Conservation (phyloP, 2,888 invertebrate genomes). For the Rhodophaea formosa region DNA sequence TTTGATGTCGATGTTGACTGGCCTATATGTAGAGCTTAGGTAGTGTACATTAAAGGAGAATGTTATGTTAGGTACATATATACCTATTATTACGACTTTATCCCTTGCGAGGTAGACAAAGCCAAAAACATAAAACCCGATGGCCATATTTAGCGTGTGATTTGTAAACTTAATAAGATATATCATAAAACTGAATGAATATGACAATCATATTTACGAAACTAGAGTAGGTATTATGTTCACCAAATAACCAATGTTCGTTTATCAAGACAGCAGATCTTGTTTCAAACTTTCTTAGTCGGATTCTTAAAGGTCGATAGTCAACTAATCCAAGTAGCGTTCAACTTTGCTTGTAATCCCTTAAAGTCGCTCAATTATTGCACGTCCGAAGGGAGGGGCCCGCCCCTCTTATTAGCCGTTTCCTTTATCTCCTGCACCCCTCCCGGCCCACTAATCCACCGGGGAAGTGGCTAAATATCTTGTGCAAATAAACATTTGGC, state of each 20-base stretch:
- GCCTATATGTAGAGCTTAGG: too few relatives aligned
- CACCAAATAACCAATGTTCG: neutral
- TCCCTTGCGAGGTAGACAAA: too few relatives aligned
- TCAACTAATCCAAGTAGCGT: slow-evolving; percentile 1
- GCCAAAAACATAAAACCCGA: too few relatives aligned
- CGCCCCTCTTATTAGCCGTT: slow-evolving; percentile 72
- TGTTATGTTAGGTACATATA: too few relatives aligned
- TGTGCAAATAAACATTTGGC: slow-evolving; percentile 79
- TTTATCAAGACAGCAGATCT: neutral
- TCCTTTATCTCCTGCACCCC: slow-evolving; percentile 68
- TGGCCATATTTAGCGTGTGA: too few relatives aligned
- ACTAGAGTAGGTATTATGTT: too few relatives aligned
- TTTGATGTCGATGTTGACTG: too few relatives aligned
- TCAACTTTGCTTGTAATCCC: slow-evolving; percentile 49
- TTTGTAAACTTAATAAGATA: too few relatives aligned
- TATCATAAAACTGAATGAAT: too few relatives aligned
- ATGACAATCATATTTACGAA: too few relatives aligned
- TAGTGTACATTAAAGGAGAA: too few relatives aligned
- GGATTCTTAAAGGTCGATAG: slow-evolving; percentile 10
- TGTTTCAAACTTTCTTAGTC: neutral
- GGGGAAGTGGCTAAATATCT: slow-evolving; percentile 80
- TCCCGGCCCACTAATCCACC: slow-evolving; percentile 71
- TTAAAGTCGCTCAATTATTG: slow-evolving; percentile 68
- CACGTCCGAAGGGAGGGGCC: slow-evolving; percentile 50
- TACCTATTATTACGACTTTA: too few relatives aligned